Evolutionary conservation across 2,888 invertebrate species (phyloP).

Genomic region (Himalopsyche kuldschensis): DNA sequence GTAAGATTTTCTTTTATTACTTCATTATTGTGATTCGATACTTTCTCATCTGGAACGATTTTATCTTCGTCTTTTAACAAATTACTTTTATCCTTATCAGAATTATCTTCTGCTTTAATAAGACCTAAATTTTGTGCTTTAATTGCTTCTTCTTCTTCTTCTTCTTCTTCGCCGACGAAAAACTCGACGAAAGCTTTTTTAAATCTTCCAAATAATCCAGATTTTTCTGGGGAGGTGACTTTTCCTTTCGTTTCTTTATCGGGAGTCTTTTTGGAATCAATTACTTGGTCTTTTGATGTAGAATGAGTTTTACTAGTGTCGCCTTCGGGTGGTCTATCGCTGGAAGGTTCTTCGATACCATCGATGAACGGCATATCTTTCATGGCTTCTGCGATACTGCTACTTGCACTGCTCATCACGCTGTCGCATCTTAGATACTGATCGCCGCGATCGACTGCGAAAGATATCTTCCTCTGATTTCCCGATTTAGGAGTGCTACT

Average conservation of each 20-base stretch:
- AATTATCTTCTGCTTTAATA: background rate
- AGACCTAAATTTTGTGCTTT: background rate
- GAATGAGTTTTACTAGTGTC: background rate
- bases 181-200: slow-evolving; percentile 28
- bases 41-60: background rate
- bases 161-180: slow-evolving; percentile 18
- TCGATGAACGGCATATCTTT: slow-evolving; percentile 38
- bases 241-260: background rate
- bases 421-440: slow-evolving; percentile 1
- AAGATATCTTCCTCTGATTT: slow-evolving; percentile 34
- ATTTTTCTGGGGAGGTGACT: background rate
- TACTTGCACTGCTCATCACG: slow-evolving; percentile 18
- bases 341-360: slow-evolving; percentile 23
- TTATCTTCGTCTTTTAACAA: background rate
- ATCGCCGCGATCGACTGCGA: slow-evolving; percentile 23
- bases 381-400: slow-evolving; percentile 34
- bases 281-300: background rate
- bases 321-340: background rate
- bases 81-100: background rate
- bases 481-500: slow-evolving; percentile 23
- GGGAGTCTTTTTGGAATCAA: background rate
- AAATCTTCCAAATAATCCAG: slow-evolving; percentile 32
- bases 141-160: background rate
- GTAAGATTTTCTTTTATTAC: background rate
- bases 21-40: background rate